Evolutionary conservation across 2,113 vertebrate genomes (phyloP).

Genomic region (Syngnathus floridae): DNA sequence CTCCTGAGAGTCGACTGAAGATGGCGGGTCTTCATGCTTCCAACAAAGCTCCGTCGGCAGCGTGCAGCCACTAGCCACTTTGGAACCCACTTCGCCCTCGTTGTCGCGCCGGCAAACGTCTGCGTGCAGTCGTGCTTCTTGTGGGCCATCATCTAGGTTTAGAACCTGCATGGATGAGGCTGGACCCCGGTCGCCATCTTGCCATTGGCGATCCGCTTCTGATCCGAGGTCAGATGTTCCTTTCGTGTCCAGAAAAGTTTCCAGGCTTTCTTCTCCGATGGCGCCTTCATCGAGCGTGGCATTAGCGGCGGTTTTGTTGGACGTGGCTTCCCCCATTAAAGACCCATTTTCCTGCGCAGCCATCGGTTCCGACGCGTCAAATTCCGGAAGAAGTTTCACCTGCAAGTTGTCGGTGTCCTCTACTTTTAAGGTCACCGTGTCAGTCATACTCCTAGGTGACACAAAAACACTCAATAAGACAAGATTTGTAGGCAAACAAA

Average conservation of each 20-base stretch:
- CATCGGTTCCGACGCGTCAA: slow-evolving; percentile 1
- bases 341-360: slow-evolving; percentile 46
- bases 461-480: neutral
- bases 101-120: slow-evolving; percentile 7
- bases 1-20: slow-evolving; percentile 15
- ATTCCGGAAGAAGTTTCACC: slow-evolving; percentile 20
- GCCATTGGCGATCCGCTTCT: neutral
- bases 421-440: slow-evolving; percentile 1
- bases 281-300: slow-evolving; percentile 9
- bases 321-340: slow-evolving; percentile 10
- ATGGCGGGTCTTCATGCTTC: slow-evolving; percentile 6
- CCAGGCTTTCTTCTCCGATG: slow-evolving; percentile 3
- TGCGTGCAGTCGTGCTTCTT: slow-evolving; percentile 7
- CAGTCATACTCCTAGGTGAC: slow-evolving; percentile 19
- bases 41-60: slow-evolving; percentile 8
- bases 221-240: neutral
- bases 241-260: neutral
- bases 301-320: neutral
- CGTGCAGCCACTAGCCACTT: neutral
- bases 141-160: neutral
- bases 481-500: too few species aligned
- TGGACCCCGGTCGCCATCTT: slow-evolving; percentile 3
- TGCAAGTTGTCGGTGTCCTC: neutral
- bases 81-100: slow-evolving; percentile 1
- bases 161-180: neutral